A percentile compares a stretch with the other conserved stretches of the same genome.
phyloP scores from a whole-genome alignment of 2,888 invertebrate genomes.

The Drosophila incognita region DNA sequence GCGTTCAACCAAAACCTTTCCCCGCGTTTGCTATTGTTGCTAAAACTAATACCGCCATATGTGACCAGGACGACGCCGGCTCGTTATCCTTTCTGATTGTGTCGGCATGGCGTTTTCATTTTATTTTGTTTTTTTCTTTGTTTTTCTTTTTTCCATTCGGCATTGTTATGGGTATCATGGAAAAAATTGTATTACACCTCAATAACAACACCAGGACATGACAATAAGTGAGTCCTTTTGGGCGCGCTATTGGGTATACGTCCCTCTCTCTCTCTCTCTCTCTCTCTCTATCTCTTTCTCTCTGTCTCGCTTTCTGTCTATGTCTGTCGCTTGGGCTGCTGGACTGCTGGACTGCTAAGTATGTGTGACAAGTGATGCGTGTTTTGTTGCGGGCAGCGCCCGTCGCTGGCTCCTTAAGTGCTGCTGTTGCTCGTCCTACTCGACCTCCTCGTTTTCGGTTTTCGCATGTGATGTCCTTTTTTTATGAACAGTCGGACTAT shows the following conservation, averaged over 20 bases:
- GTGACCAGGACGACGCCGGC: slow-evolving; percentile 73
- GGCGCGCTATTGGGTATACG: slow-evolving; percentile 42
- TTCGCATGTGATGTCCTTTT: slow-evolving; percentile 68
- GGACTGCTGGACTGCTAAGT: slow-evolving; percentile 53
- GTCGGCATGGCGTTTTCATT: slow-evolving; percentile 53
- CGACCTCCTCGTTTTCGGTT: background rate
- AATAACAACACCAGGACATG: slow-evolving; percentile 84
- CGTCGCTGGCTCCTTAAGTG: slow-evolving; percentile 79
- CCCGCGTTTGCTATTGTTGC: slow-evolving; percentile 47
- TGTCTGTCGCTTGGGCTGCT: background rate
- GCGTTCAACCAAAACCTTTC: background rate
- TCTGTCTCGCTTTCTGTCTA: background rate
- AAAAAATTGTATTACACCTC: slow-evolving; percentile 84
- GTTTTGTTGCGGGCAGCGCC: slow-evolving; percentile 82
- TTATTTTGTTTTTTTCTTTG: slow-evolving; percentile 23
- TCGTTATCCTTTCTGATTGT: slow-evolving; percentile 76
- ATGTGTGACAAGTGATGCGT: slow-evolving; percentile 84
- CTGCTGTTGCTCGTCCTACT: slow-evolving; percentile 42
- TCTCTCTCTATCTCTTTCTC: background rate
- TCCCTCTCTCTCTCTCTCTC: slow-evolving; percentile 9
- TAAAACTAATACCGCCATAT: slow-evolving; percentile 81
- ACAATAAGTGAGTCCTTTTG: slow-evolving; percentile 68
- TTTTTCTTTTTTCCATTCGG: slow-evolving; percentile 31
- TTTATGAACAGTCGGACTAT: slow-evolving; percentile 45
- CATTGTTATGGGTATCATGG: slow-evolving; percentile 81